These are phyloP conservation scores for Potamarius usumacintae DNA, from an alignment of 2,113 vertebrate genomes.

Conservation along the genomic window DNA sequence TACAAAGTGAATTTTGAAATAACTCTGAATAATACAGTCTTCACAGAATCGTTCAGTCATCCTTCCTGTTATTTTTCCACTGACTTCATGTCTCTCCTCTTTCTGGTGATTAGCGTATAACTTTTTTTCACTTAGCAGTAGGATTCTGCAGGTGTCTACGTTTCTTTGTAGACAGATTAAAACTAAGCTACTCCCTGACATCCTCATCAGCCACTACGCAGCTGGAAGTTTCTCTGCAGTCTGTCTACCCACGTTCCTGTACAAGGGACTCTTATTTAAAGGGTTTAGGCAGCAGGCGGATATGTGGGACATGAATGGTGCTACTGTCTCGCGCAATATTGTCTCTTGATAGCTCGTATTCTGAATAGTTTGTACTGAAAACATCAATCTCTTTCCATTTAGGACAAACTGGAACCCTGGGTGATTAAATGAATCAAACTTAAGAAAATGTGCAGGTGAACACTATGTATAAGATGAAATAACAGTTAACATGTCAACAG, in stretches of 20 bases:
- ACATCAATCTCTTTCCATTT: neutral
- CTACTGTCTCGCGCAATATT: constrained; percentile 14
- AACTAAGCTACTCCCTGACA: neutral
- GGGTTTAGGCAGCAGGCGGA: constrained; percentile 14
- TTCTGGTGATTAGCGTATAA: neutral
- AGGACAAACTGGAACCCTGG: neutral
- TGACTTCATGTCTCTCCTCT: neutral
- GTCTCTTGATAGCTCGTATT: neutral
- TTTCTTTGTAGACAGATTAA: neutral
- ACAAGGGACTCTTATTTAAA: constrained; percentile 29
- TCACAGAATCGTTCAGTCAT: neutral
- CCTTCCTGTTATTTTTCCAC: neutral
- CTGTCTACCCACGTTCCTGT: constrained; percentile 10
- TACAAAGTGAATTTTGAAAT: neutral
- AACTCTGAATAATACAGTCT: neutral
- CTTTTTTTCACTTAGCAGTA: neutral
- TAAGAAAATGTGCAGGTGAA: neutral
- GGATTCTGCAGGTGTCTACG: neutral
- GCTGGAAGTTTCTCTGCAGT: neutral
- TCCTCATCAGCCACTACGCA: neutral
- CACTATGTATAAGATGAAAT: neutral
- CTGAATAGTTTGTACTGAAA: neutral
- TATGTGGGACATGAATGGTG: constrained; percentile 29
- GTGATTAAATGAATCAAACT: neutral
- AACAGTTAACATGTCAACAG: neutral